These are phyloP conservation scores for pig (Sus scrofa) DNA, from an alignment of 2,113 vertebrate genomes.

Conservation along the genomic window T2T-Sscrofa CM000813.6:50823001-50823500, in stretches of 20 bases:
- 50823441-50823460: slow-evolving; percentile 72
- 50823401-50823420: slow-evolving; percentile 61
- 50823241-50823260: not conserved
- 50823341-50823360: slow-evolving; percentile 35
- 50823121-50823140: slow-evolving; percentile 21
- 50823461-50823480: slow-evolving; percentile 70
- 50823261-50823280: slow-evolving; percentile 43
- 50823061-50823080: not conserved
- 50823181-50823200: not conserved
- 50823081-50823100: slow-evolving; percentile 34
- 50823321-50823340: slow-evolving; percentile 15
- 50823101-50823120: slow-evolving; percentile 48
- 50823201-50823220: slow-evolving; percentile 40
- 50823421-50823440: slow-evolving; percentile 51
- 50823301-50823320: not conserved
- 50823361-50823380: slow-evolving; percentile 58
- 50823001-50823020: not conserved
- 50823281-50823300: not conserved
- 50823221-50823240: slow-evolving; percentile 29
- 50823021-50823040: slow-evolving; percentile 51
- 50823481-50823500: slow-evolving; percentile 38
- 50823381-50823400: slow-evolving; percentile 43
- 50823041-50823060: not conserved
- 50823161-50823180: slow-evolving; percentile 5
- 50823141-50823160: slow-evolving; percentile 9